These are phyloP conservation scores for Cranoglanis bouderius DNA, from an alignment of 2,113 vertebrate genomes.

Conservation along the genomic window DNA sequence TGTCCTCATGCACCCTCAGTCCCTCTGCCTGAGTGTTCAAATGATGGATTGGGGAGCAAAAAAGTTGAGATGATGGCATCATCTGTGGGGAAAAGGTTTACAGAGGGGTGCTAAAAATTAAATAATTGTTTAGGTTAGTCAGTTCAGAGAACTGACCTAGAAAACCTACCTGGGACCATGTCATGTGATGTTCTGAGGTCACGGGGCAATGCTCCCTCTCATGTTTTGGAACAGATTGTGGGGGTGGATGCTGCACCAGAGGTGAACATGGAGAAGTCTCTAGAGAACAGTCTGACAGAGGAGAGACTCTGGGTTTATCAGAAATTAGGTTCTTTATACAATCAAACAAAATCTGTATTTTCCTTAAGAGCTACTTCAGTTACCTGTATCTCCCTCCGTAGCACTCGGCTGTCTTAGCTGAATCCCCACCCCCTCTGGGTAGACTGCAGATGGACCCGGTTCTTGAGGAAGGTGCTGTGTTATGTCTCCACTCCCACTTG, in stretches of 20 bases:
- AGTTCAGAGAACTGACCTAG: background rate
- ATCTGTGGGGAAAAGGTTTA: constrained; percentile 31
- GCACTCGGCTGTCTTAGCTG: constrained; percentile 29
- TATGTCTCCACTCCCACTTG: constrained; percentile 33
- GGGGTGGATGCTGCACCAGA: constrained; percentile 47
- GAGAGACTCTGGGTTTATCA: background rate
- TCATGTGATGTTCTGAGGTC: constrained; percentile 42
- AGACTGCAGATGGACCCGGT: constrained; percentile 51
- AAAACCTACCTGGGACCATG: constrained; percentile 55
- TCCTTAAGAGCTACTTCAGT: background rate
- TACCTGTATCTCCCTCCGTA: constrained; percentile 56
- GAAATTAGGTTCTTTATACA: background rate
- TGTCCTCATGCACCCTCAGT: constrained; percentile 28
- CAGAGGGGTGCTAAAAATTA: constrained; percentile 23
- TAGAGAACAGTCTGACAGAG: constrained; percentile 54
- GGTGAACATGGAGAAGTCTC: constrained; percentile 57
- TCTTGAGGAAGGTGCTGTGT: constrained; percentile 41
- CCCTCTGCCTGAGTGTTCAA: constrained; percentile 35
- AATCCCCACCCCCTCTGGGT: constrained; percentile 42
- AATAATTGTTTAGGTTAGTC: background rate
- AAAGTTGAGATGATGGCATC: constrained; percentile 35
- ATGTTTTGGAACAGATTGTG: constrained; percentile 45
- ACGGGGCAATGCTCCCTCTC: constrained; percentile 25
- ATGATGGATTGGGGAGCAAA: constrained; percentile 25
- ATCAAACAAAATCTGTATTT: background rate